Base-by-base conservation (phyloP, 2,113 vertebrate genomes). In the Galemys pyrenaicus region DNA sequence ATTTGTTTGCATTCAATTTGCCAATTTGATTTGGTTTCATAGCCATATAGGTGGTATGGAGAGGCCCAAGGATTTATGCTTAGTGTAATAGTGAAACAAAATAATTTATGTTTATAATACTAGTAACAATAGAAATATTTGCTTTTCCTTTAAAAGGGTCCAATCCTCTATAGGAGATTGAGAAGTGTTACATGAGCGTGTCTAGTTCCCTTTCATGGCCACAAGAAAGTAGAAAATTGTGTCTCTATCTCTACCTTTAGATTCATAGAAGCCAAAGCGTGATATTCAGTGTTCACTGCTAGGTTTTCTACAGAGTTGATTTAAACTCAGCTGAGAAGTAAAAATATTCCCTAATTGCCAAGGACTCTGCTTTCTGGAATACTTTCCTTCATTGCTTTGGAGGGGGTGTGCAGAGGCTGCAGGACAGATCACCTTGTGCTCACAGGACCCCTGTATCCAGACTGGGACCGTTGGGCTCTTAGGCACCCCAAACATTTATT, bases 381-480 rank as follows among this genome's bases (percentile, higher is more conserved):
- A 51, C 30, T 37, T 70, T 35, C 17, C 37, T 49, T 81, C 20
- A 10, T 20, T 44, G n/a, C 9, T 75, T 70, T 6, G 39, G 49
- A 64, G 58, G 41, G 16, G 32, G 35, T 3, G 1, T n/a, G 0
- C 2, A 30, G 17, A 70, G 41, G 10, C 10, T 28, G 10, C 20
- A 64, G 39, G 20, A n/a, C 30, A 39, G 56, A 8, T 15, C 9
- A 4, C 0, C 12, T 28, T 5, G 4, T 6, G 46, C 41, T 46
- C 51, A 15, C 0, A 7, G n/a, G 16, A 0, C 11, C 8, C 0
- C 11, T 8, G 20, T 5, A 65, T 15, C 37, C 17, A 44, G 30
- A 4, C 32, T 4, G 0, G 32, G 44, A 77, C 20, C 7, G 11
- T 30, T 2, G 9, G 0, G 4, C 30, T 41, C 35, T 13, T 37